These are phyloP conservation scores for Arenaria interpres DNA, from an alignment of 2,113 vertebrate species.

Conservation along the genomic window DNA sequence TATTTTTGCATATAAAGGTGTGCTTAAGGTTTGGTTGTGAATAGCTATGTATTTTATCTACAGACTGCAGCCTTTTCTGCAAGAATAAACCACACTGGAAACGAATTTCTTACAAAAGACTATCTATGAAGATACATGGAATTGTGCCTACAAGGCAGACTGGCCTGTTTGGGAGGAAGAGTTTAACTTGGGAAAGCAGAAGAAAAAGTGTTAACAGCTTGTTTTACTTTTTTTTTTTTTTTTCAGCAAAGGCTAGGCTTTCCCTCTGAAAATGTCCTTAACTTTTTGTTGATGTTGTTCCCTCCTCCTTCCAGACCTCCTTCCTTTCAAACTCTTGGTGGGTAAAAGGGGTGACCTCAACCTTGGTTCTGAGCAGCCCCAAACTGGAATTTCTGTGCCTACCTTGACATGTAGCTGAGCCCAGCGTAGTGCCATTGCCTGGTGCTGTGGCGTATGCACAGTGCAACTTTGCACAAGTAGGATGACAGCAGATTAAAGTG, in stretches of 20 bases:
- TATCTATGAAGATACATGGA: not conserved
- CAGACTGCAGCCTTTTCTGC: not conserved
- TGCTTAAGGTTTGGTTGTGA: not conserved
- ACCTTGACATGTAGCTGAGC: not conserved
- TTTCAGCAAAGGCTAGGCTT: not conserved
- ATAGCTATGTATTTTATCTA: not conserved
- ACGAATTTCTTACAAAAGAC: not conserved
- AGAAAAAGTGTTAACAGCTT: not conserved
- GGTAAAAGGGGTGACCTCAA: not conserved
- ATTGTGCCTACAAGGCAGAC: not conserved
- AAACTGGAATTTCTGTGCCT: not conserved
- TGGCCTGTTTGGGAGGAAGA: not conserved
- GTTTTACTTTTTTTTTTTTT: too few relatives aligned
- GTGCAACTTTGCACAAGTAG: not conserved
- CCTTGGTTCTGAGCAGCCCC: not conserved
- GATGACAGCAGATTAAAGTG: not conserved
- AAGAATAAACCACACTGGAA: not conserved
- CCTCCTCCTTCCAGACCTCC: not conserved
- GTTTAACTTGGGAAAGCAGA: not conserved
- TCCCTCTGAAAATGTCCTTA: not conserved
- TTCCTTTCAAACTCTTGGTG: not conserved
- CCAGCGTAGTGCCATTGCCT: not conserved
- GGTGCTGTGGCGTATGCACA: rapidly evolving
- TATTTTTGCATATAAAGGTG: not conserved
- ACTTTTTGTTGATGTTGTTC: not conserved